phyloP scores from a whole-genome alignment of 2,113 vertebrate species.

The Cheirogaleus medius region DNA sequence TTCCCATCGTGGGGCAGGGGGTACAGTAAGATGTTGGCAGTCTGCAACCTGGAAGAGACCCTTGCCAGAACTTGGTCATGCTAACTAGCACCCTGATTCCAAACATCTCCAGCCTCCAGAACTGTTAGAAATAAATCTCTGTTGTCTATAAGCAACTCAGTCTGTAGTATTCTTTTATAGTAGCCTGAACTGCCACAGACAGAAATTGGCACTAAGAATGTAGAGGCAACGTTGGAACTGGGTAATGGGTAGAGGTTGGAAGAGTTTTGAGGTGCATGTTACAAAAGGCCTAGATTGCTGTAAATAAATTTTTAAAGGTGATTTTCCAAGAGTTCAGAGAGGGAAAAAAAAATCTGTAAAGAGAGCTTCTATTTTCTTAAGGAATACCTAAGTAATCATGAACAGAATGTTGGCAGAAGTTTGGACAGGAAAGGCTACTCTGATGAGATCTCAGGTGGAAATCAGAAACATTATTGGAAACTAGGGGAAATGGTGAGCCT shows the following conservation, averaged over 20 bases:
- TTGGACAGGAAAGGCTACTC: not conserved
- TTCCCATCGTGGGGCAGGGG: not conserved
- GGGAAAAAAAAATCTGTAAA: not conserved
- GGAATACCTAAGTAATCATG: not conserved
- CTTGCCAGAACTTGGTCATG: not conserved
- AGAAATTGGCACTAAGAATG: not conserved
- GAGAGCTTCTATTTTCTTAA: not conserved
- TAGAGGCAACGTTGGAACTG: not conserved
- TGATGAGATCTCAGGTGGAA: not conserved
- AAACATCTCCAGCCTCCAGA: not conserved
- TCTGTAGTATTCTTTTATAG: not conserved
- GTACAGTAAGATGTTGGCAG: not conserved
- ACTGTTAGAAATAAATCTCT: not conserved
- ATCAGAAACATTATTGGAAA: not conserved
- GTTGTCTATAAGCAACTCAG: rapidly evolving
- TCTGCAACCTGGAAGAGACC: not conserved
- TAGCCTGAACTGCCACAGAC: not conserved
- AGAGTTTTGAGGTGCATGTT: not conserved
- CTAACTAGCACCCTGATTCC: not conserved
- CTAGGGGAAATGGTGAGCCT: not conserved
- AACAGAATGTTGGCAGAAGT: not conserved
- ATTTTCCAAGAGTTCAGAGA: not conserved
- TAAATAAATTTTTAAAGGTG: not conserved
- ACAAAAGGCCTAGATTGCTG: not conserved
- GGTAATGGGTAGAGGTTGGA: not conserved